Percentiles rank a stretch among this genome's conserved stretches.
Conservation (phyloP, 1,140 invertebrate genomes). For the Ruditapes philippinarum region DNA sequence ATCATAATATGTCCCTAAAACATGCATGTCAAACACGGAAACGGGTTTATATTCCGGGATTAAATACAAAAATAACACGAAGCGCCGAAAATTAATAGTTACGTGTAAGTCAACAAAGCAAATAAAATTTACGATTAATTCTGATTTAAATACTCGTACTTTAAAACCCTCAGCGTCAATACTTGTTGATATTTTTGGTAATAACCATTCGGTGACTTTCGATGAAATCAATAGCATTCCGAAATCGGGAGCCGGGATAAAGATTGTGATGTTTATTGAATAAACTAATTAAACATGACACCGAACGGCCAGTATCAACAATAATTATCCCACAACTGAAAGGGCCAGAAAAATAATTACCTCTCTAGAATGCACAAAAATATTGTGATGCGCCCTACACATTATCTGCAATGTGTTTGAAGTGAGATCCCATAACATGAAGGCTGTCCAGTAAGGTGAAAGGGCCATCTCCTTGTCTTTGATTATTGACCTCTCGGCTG, state of each 20-base stretch:
- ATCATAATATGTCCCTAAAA: too few relatives aligned
- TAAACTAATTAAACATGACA: slow-evolving; percentile 65
- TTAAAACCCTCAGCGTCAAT: too few relatives aligned
- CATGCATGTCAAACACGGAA: too few relatives aligned
- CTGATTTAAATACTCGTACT: too few relatives aligned
- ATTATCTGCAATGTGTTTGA: slow-evolving; percentile 39
- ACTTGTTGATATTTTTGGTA: neutral
- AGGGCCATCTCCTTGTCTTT: slow-evolving; percentile 16
- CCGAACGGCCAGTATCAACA: slow-evolving; percentile 5
- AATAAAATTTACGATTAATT: too few relatives aligned
- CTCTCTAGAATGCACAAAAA: neutral
- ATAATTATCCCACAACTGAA: slow-evolving; percentile 26
- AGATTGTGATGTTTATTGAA: slow-evolving; percentile 50
- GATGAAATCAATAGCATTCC: neutral
- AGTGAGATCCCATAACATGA: slow-evolving; percentile 34
- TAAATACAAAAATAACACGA: too few relatives aligned
- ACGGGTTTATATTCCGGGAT: too few relatives aligned
- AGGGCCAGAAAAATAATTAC: slow-evolving; percentile 16
- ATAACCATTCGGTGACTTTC: neutral
- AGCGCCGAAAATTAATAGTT: too few relatives aligned
- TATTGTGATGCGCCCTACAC: slow-evolving; percentile 10
- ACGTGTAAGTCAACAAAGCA: too few relatives aligned
- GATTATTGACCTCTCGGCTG: neutral
- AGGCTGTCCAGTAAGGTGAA: slow-evolving; percentile 9
- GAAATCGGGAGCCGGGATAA: neutral